Conservation (phyloP, 2,797 vertebrate genomes). For the Aselliscus stoliczkanus region DNA sequence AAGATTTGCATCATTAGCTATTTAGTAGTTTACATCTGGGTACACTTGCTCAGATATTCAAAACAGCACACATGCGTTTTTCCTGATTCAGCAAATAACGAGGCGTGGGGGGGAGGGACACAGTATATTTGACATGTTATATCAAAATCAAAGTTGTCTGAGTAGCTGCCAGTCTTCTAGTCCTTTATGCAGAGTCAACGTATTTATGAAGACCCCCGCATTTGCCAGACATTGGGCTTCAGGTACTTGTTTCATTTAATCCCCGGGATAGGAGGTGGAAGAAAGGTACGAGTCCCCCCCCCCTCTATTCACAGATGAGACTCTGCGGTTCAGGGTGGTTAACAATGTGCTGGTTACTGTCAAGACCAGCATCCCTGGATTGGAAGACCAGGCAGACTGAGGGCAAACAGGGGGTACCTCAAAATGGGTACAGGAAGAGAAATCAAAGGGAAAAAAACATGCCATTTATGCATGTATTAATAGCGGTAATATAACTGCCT, state of each 20-base stretch:
- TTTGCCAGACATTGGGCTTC: not conserved
- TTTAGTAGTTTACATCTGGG: not conserved
- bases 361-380: not conserved
- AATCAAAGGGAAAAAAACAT: not conserved
- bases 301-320: not conserved
- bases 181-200: not conserved
- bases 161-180: not conserved
- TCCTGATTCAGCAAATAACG: not conserved
- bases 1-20: not conserved
- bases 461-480: not conserved
- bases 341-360: not conserved
- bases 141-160: not conserved
- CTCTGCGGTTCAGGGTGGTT: not conserved
- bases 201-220: not conserved
- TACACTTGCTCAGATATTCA: not conserved
- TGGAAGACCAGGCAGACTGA: not conserved
- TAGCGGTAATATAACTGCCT: not conserved
- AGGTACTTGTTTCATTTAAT: not conserved
- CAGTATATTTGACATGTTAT: not conserved
- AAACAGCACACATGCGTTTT: not conserved
- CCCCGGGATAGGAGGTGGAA: not conserved
- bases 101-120: rapidly evolving
- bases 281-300: not conserved
- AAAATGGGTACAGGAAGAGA: not conserved
- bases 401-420: not conserved